Base-by-base conservation (phyloP, 37 sponge, comb jelly and placozoan genomes). In the Trichoplax adhaerens region DNA sequence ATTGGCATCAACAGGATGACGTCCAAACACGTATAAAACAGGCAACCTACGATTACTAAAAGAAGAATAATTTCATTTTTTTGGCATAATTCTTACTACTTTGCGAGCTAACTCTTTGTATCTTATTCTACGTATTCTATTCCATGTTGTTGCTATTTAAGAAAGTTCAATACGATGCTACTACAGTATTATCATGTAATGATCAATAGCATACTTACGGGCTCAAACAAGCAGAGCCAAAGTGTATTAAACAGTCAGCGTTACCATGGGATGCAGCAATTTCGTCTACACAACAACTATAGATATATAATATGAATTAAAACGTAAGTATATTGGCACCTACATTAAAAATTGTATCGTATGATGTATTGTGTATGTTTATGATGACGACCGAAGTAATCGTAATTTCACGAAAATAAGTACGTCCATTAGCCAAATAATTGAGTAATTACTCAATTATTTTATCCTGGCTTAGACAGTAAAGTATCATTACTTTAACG, bases 211-310 rank as follows among this genome's bases (percentile, higher is more conserved):
- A 65, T 56, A 7, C 81, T 80, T 57, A 86, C 91, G 65, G 56
- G 2, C 84, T 87, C 69, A 91, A 82, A 69, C 92, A 91, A n/a
- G 87, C 78, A 2, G 83, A 79, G 47, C 94, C 94, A 83, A 86
- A 94, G 73, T 94, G 94, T 51, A 94, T 89, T 69, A 94, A 83
- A 60, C 84, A 69, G 58, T 94, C 85, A 64, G 89, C 83, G 7
- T 7, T 4, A 0, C 73, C 59, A 53, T 94, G 91, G 55, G 85
- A 79, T 46, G 94, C 87, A 3, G 87, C 87, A 46, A 86, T 76
- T 73, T 94, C 90, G 81, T 94, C 94, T 56, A 94, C 86, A 94
- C 94, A 94, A 70, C 90, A 89, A 62, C 89, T 86, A 56, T 55
- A 73, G 52, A 3, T 63, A 64, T n/a, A 55, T 66, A 65, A 75